Evolutionary conservation across 2,797 vertebrate species (phyloP).

Genomic region (Telmatherina bonti): DNA sequence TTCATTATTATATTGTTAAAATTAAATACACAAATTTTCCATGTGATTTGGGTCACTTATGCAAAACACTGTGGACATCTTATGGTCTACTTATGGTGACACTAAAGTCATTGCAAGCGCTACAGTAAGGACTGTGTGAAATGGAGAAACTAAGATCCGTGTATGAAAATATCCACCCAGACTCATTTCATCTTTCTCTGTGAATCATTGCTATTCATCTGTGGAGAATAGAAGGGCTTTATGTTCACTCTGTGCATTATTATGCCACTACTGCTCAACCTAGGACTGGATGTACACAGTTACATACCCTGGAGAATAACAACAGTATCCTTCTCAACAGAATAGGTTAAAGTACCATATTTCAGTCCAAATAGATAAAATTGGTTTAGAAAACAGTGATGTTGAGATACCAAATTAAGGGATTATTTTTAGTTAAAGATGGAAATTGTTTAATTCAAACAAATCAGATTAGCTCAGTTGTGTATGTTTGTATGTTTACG

Average conservation of each 20-base stretch:
- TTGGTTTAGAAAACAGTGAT: neutral
- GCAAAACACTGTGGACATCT: neutral
- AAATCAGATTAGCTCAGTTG: neutral
- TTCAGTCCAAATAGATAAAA: neutral
- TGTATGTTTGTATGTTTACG: neutral
- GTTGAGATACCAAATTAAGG: neutral
- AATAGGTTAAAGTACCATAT: neutral
- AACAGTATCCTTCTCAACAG: slow-evolving; percentile 8
- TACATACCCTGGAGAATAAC: slow-evolving; percentile 21
- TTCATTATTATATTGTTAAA: too few relatives aligned
- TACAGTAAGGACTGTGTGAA: too few relatives aligned
- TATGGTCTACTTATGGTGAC: neutral
- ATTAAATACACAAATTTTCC: neutral
- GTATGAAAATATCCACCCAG: slow-evolving; percentile 42
- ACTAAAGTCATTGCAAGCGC: too few relatives aligned
- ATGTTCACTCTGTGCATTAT: slow-evolving; percentile 64
- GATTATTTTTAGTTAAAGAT: neutral
- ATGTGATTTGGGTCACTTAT: neutral
- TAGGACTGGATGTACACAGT: slow-evolving; percentile 48
- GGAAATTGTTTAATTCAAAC: neutral
- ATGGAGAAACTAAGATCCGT: slow-evolving; percentile 6
- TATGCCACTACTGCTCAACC: slow-evolving; percentile 46
- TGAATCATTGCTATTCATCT: slow-evolving; percentile 74
- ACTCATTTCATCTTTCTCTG: slow-evolving; percentile 45
- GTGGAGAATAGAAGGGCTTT: slow-evolving; percentile 68